These are phyloP conservation scores for Helicoverpa armigera DNA, from an alignment of 1,140 invertebrate species.

Conservation along the genomic window DNA sequence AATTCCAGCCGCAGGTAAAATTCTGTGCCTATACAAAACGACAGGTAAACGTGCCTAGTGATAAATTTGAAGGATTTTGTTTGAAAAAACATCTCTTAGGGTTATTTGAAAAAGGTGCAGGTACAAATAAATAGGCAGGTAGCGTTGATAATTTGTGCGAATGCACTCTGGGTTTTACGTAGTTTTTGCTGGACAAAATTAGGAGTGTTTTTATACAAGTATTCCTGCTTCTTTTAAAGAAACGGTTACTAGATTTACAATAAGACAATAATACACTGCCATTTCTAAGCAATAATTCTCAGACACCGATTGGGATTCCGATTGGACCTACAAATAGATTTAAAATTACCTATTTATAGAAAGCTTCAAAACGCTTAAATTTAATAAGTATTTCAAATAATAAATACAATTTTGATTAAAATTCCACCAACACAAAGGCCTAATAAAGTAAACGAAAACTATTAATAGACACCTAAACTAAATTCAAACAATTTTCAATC, in stretches of 20 bases:
- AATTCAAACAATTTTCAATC: no score
- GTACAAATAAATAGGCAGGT: slow-evolving; percentile 48
- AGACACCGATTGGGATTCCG: no score
- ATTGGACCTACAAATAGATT: no score
- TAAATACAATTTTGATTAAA: no score
- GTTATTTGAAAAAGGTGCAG: slow-evolving; percentile 41
- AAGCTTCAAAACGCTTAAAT: no score
- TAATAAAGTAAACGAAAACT: not conserved
- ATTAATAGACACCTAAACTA: slow-evolving; percentile 1
- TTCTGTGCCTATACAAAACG: slow-evolving; percentile 27
- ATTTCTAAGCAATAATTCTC: no score
- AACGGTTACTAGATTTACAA: no score
- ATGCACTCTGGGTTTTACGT: slow-evolving; percentile 16
- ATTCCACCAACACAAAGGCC: not conserved
- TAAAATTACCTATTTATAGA: no score
- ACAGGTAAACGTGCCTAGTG: slow-evolving; percentile 44
- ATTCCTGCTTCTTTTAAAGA: no score
- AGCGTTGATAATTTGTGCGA: slow-evolving; percentile 35
- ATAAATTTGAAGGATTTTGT: slow-evolving; percentile 46
- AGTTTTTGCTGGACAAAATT: not conserved
- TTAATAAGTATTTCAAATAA: not conserved
- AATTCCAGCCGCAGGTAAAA: slow-evolving; percentile 48
- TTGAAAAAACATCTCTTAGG: slow-evolving; percentile 40
- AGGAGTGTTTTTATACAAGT: not conserved
- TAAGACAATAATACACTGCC: no score